Evolutionary conservation across 2,797 vertebrate species (phyloP), one percentile per base, ranked within the genome.

Genomic region (Onychomys arenicola): DNA sequence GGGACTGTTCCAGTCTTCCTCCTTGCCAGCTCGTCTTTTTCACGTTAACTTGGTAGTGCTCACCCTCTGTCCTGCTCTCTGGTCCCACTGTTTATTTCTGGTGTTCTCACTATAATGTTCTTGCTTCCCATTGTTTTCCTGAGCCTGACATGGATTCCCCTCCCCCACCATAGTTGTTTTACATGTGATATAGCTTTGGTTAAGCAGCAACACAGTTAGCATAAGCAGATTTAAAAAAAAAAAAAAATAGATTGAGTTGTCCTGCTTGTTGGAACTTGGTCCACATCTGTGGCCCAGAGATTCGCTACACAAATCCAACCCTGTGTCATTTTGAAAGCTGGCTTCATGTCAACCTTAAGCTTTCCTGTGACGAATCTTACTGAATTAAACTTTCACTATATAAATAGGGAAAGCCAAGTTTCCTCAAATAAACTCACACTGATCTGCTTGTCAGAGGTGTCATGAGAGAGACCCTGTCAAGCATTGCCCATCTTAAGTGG

Each of bases 351-450:
- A 49, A 65, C n/a, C 11, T 19, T 29, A 77, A 78, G 7, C 19
- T 90, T 91, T 57, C 46, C 73, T 29, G 27, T 46, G 65, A 52
- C 49, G 63, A 57, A 93, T 96, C 34, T 82, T 6, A 1, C 34
- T 65, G 80, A 93, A 69, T 82, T 34, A 94, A 77, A 83, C 40
- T 8, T 81, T 57, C 69, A 86, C 14, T 5, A 16, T 49, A 77
- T 27, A 90, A 92, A 67, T 3, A 92, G 86, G 90, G 78, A 25
- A 93, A 94, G 0, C 29, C 29, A 88, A 89, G 46, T 78, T 97
- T 95, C 89, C 71, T 19, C 5, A 97, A 90, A 86, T 85, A 92
- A 37, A 25, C 17, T 94, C 71, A 1, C 87, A 81, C 61, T n/a
- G 43, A 65, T 14, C 0, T 95, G 69, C 92, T 76, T 88, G 37